A percentile compares a stretch with the other conserved stretches of the same genome.
Evolutionary conservation across 2,113 vertebrate species (phyloP).

Genomic region (Oostethus manadensis): DNA sequence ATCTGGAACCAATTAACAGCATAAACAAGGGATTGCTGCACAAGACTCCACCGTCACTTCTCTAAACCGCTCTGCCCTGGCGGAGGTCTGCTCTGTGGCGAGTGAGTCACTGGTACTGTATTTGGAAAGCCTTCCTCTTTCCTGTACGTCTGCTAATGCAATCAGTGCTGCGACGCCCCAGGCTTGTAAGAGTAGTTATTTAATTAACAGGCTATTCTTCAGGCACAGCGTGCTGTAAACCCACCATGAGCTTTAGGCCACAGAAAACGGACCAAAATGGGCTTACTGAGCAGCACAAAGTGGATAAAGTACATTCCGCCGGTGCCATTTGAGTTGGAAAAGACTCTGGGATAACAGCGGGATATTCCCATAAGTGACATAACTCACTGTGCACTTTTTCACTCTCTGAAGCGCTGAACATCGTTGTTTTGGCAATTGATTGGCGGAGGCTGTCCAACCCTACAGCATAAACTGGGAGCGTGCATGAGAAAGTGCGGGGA

Average conservation of each 20-base stretch:
- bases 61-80: too few species aligned
- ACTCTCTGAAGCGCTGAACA: not conserved
- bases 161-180: not conserved
- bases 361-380: not conserved
- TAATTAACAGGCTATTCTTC: not conserved
- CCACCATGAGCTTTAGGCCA: not conserved
- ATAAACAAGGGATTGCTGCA: too few species aligned
- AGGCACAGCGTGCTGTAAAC: not conserved
- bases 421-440: not conserved
- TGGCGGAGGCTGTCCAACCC: not conserved
- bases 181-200: not conserved
- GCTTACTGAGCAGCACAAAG: not conserved
- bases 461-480: not conserved
- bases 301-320: not conserved
- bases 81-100: too few species aligned
- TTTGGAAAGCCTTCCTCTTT: slow-evolving; percentile 2
- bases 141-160: slow-evolving; percentile 3
- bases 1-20: too few species aligned
- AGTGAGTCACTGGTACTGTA: not conserved
- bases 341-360: not conserved
- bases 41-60: too few species aligned
- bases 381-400: not conserved
- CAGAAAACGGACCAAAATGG: not conserved
- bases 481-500: not conserved
- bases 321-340: not conserved